A percentile compares a stretch with the other conserved stretches of the same genome.
phyloP scores from a whole-genome alignment of 2,113 vertebrate species.

The Neodon shergylaensis region DNA sequence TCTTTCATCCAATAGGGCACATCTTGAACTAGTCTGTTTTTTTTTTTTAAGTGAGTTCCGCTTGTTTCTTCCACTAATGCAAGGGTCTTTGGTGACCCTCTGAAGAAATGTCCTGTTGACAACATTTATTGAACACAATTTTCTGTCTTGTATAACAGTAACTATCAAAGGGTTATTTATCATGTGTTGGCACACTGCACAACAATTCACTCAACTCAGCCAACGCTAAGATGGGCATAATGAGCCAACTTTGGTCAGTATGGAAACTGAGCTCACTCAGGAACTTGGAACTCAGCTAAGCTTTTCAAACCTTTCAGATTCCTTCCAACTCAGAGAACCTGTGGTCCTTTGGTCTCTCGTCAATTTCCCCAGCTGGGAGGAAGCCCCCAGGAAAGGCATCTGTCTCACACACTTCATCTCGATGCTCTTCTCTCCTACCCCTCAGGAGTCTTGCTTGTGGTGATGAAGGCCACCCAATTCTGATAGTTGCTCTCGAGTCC shows the following conservation, averaged over 20 bases:
- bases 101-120: neutral
- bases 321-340: neutral
- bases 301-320: neutral
- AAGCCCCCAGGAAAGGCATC: neutral
- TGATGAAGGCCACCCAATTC: too few species aligned
- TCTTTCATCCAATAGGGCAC: too few species aligned
- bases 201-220: neutral
- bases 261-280: neutral
- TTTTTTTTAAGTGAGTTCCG: accelerated
- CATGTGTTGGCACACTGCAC: neutral
- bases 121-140: neutral
- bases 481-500: neutral
- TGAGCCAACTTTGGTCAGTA: neutral
- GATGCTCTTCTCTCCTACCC: neutral
- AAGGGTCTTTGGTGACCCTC: neutral
- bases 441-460: neutral
- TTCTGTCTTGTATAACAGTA: neutral
- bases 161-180: neutral
- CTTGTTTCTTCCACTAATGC: neutral
- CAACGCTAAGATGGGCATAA: neutral
- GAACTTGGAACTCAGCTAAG: neutral
- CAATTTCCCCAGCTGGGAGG: neutral
- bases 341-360: neutral
- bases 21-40: too few species aligned
- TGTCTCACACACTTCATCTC: neutral